Conservation (phyloP, 2,113 vertebrate species). For the Heterotilapia buettikoferi region DNA sequence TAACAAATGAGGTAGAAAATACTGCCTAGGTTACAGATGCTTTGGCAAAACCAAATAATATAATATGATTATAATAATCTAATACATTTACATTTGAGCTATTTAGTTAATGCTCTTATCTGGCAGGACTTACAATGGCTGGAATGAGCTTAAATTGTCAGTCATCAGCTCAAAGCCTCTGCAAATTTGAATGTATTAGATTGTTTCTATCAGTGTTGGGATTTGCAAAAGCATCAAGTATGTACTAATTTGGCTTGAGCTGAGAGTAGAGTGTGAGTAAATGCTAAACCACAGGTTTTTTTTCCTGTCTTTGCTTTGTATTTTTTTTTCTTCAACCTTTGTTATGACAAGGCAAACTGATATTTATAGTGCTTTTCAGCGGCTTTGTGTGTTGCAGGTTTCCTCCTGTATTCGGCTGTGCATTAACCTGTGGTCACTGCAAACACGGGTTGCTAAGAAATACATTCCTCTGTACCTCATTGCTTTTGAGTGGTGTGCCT, state of each 20-base stretch:
- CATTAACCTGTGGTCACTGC: not conserved
- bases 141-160: slow-evolving; percentile 12
- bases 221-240: not conserved
- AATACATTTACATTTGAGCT: slow-evolving; percentile 34
- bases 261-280: not conserved
- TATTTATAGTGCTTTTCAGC: not conserved
- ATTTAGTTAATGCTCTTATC: slow-evolving; percentile 49
- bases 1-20: not conserved
- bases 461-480: not conserved
- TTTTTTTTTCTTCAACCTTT: not conserved
- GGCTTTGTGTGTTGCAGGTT: not conserved
- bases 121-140: slow-evolving; percentile 1
- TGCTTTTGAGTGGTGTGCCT: not conserved
- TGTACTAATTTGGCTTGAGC: not conserved
- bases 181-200: not conserved
- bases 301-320: not conserved
- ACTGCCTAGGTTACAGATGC: not conserved
- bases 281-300: not conserved
- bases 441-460: not conserved
- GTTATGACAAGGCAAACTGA: not conserved
- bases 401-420: not conserved
- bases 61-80: slow-evolving; percentile 17
- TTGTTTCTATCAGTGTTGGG: not conserved
- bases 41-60: not conserved
- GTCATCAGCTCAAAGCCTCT: not conserved